Evolutionary conservation across 1,140 invertebrate species (phyloP).

Genomic region (Rhynchophorus ferrugineus): DNA sequence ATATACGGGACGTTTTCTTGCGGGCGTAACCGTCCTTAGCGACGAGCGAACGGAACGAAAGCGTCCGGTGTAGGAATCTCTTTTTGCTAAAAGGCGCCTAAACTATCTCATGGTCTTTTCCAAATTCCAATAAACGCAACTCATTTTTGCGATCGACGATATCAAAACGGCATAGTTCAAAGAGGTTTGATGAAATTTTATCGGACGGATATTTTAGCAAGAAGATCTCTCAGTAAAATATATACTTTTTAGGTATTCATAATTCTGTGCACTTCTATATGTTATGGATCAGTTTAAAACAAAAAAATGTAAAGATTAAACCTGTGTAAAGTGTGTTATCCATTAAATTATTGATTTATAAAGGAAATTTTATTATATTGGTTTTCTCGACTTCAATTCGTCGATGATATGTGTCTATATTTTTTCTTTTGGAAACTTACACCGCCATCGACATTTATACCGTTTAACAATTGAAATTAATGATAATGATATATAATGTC

Average conservation of each 20-base stretch:
- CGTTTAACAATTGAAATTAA: conserved; percentile 2
- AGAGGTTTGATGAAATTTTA: neutral
- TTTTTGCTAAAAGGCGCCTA: neutral
- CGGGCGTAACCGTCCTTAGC: neutral
- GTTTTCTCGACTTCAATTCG: conserved; percentile 7
- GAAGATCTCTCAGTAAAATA: neutral
- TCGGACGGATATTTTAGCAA: neutral
- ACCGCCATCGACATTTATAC: conserved; percentile 2
- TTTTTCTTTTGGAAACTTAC: conserved; percentile 10
- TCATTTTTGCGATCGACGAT: neutral
- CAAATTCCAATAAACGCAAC: neutral
- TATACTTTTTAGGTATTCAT: conserved; percentile 2
- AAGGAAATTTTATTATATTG: conserved; percentile 16
- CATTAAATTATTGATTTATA: conserved; percentile 16
- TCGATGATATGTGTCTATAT: neutral
- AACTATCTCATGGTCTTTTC: neutral
- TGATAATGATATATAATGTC: conserved; percentile 4
- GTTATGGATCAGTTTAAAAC: conserved; percentile 1
- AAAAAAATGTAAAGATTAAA: conserved; percentile 4
- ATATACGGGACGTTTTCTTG: neutral
- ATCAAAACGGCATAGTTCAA: neutral
- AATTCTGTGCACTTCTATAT: conserved; percentile 16
- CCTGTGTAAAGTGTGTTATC: conserved; percentile 20
- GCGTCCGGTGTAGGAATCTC: neutral
- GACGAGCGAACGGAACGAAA: neutral